A percentile compares a stretch with the other conserved stretches of the same genome.
Conservation (phyloP, 2,113 vertebrate species). For the Pelmatolapia mariae region DNA sequence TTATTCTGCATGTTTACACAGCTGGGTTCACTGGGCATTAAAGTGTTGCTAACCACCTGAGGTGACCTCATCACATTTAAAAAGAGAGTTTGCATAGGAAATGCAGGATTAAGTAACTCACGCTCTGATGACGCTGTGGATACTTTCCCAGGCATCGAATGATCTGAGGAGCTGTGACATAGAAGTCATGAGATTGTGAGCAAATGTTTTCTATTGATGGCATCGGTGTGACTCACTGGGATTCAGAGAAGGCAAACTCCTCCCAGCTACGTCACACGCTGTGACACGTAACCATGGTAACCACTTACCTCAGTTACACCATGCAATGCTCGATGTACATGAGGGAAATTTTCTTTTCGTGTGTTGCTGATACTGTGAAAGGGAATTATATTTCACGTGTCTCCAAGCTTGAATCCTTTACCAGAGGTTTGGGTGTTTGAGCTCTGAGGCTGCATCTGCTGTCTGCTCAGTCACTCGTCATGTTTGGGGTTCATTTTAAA, state of each 20-base stretch:
- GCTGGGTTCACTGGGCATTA: neutral
- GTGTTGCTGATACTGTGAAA: neutral
- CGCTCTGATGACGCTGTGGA: neutral
- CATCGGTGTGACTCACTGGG: neutral
- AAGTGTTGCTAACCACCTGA: neutral
- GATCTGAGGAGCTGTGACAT: neutral
- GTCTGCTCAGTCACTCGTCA: neutral
- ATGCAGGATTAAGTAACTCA: neutral
- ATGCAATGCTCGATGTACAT: neutral
- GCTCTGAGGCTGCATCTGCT: neutral
- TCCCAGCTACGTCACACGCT: neutral
- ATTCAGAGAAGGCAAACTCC: neutral
- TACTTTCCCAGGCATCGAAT: neutral
- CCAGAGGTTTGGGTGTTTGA: neutral
- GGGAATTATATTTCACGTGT: fast-evolving
- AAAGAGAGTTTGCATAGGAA: neutral
- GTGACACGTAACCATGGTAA: neutral
- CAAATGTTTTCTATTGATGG: neutral
- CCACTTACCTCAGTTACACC: neutral
- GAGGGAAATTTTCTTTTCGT: neutral
- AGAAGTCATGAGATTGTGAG: neutral
- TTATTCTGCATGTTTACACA: fast-evolving
- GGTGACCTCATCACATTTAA: neutral
- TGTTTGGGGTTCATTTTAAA: neutral
- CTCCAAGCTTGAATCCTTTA: neutral